Base-by-base conservation (phyloP, 2,113 vertebrate species). In the Sander vitreus region DNA sequence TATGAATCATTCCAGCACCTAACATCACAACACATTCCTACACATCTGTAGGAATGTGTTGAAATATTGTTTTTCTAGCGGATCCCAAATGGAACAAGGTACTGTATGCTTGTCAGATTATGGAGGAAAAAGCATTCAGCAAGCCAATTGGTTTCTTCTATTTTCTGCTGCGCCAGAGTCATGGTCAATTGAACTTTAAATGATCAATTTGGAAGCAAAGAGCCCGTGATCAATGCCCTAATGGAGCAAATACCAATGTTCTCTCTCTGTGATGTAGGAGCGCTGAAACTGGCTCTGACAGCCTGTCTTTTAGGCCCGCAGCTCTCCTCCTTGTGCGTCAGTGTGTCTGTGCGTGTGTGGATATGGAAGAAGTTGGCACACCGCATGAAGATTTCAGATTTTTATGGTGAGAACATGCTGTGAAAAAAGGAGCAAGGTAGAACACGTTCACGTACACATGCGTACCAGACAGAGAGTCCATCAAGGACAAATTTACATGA, bases 151-250 rank as follows among this genome's bases (percentile, higher is more conserved):
- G 58, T 25, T 78, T 43, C 54, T 55, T 83, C 77, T 88, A 39
- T 85, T 90, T 88, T 85, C 65, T 85, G 81, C 86, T 39, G 83
- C 3, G 27, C 51, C 33, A 3, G 72, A 81, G 73, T 87, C 87
- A 73, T 19, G 77, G 68, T 77, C 88, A 85, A 81, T 84, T 90
- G 76, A 91, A 80, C 83, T 88, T 88, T 89, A 88, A 91, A 84
- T 84, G 84, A 91, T 91, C 89, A 79, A 81, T 92, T 85, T 88
- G 69, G 70, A 82, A 57, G 83, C 18, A 54, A 88, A 85, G 77
- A 68, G 85, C 51, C 60, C 14, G 75, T 81, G 84, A 90, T 90
- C 88, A 84, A 91, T 84, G 80, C 16, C 16, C 77, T 88, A 84
- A 87, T 85, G 81, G 81, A 73, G 83, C 76, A 92, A 88, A 88